Base-by-base conservation (phyloP, 1,140 invertebrate species). In the Penaeus vannamei region DNA sequence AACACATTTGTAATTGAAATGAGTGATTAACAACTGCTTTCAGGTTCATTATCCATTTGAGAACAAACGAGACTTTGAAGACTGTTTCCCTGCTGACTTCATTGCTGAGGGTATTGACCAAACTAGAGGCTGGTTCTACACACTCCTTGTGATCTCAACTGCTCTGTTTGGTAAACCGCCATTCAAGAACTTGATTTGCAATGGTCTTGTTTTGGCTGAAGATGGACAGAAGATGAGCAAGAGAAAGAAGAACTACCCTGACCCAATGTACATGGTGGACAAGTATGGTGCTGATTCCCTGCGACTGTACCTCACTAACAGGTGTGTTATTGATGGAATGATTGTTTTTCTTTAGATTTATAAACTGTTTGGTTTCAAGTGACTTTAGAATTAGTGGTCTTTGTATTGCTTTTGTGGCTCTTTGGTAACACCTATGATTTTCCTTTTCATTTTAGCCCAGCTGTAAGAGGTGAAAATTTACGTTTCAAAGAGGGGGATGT, bases 161-260 rank as follows among this genome's bases (percentile, higher is more conserved):
- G 96, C 97, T 36, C 94, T 99, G n/a, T 99, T 99, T 93, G 96
- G 97, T 59, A 98, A 98, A 93, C 95, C 99, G 0, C 98, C 99
- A 0, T 99, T 99, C 93, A 99, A 99, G 93, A 99, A 99, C 94
- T 94, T 99, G 4, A 98, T 99, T 91, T 97, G 95, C 7, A 99
- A 99, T 94, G 99, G 99, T 32, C 94, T 99, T 76, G 96, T 99
- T 0, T 93, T 99, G 46, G 99, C 99, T 69, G 94, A 96, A 76
- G 99, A 99, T 94, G 98, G 99, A 7, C 97, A 99, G 93, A 99
- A 99, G 93, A 99, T 99, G 99, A 99, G 98, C 0, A 99, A 99
- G 93, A 95, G 98, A 23, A 99, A 99, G 94, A 99, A 99, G 93
- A 99, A 99, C 93, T 99, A 99, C 94, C 98, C 99, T 0, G 98